Evolutionary conservation across 2,113 vertebrate species (phyloP).

Genomic region (Orientallactaga bullata): DNA sequence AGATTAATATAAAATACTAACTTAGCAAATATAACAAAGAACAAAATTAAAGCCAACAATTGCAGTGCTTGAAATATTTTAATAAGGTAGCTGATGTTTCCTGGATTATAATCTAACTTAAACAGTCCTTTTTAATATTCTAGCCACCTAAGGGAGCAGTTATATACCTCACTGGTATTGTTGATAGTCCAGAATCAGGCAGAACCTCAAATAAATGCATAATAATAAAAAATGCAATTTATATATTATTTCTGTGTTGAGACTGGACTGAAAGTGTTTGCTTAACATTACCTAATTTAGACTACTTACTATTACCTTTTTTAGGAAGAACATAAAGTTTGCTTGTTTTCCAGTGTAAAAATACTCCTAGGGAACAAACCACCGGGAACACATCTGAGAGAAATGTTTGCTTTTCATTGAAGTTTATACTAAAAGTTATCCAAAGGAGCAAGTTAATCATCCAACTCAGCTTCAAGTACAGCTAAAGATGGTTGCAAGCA

Average conservation of each 20-base stretch:
- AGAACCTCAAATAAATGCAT: neutral
- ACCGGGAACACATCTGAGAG: neutral
- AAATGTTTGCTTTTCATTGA: conserved; percentile 35
- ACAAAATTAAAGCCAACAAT: conserved; percentile 36
- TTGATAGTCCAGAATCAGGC: neutral
- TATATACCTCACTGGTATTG: neutral
- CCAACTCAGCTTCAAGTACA: neutral
- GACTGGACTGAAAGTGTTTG: neutral
- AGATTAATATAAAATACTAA: conserved; percentile 25
- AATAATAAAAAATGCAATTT: neutral
- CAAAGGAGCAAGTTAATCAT: neutral
- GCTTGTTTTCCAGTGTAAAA: neutral
- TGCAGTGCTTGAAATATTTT: neutral
- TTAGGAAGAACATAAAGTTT: neutral
- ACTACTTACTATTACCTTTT: neutral
- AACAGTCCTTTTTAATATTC: neutral
- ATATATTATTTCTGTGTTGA: conserved; percentile 3
- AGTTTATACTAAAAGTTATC: conserved; percentile 24
- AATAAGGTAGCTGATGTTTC: neutral
- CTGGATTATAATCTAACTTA: neutral
- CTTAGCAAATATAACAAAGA: conserved; percentile 34
- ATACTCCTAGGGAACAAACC: neutral
- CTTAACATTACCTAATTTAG: conserved; percentile 1
- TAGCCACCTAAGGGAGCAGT: neutral
- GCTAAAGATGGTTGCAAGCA: neutral